Evolutionary conservation across 2,113 vertebrate species (phyloP).

Genomic region (Struthidea cinerea): DNA sequence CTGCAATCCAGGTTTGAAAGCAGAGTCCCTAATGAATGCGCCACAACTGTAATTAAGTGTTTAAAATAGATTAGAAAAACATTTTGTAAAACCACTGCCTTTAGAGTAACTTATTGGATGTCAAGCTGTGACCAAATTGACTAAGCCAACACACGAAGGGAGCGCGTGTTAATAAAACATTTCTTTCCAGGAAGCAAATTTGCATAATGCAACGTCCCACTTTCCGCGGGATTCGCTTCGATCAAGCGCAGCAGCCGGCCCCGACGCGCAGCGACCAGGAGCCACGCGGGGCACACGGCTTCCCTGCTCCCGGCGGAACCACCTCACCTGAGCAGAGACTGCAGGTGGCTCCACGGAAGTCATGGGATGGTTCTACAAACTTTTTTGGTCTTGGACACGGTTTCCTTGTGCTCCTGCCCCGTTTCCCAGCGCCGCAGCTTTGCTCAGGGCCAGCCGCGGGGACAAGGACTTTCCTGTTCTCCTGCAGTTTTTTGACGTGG

Average conservation of each 20-base stretch:
- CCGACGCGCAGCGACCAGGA: rapidly evolving
- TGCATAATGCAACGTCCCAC: slow-evolving; percentile 14
- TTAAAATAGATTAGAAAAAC: slow-evolving; percentile 57
- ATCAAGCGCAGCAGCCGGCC: neutral
- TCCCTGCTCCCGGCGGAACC: neutral
- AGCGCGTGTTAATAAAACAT: slow-evolving; percentile 31
- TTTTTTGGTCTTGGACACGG: neutral
- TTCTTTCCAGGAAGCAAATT: slow-evolving; percentile 46
- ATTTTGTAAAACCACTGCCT: slow-evolving; percentile 34
- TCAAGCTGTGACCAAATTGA: slow-evolving; percentile 62
- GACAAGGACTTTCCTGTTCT: slow-evolving; percentile 9
- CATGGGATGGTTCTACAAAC: neutral
- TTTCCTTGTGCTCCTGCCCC: neutral
- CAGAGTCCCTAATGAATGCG: slow-evolving; percentile 8
- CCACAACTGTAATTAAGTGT: slow-evolving; percentile 44
- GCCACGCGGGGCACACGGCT: neutral
- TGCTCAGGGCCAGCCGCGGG: neutral
- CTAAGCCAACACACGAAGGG: slow-evolving; percentile 25
- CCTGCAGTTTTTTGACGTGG: neutral
- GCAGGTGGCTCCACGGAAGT: neutral
- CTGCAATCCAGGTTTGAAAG: neutral
- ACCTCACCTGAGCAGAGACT: neutral
- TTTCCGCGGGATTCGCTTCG: neutral
- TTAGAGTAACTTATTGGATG: slow-evolving; percentile 28
- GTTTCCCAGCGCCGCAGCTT: rapidly evolving